Evolutionary conservation across 2,797 vertebrate genomes (phyloP), one percentile per base, ranked within the genome.

Genomic region (Gila robusta): DNA sequence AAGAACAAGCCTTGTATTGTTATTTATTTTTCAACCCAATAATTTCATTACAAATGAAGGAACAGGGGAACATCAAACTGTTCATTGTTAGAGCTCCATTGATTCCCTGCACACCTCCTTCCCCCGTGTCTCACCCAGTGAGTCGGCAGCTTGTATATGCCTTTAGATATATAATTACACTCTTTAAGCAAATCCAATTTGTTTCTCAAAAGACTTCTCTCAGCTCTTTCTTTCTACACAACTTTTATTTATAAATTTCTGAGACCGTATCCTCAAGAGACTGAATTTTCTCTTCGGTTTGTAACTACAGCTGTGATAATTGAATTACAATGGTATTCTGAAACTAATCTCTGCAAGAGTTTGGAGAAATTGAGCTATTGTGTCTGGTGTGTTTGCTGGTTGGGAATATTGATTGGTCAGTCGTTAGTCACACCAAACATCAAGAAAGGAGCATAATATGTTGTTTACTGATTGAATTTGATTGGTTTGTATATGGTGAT

Each of bases 91-190:
- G 14, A 85, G 11, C 21, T 71, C 26, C 5, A 69, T 76, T 69
- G 72, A 80, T 81, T 84, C 78, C 39, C 49, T 47, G 14, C 26
- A 81, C 26, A 69, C 71, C 76, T 16, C n/a, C 26, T 56, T 35
- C 12, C 44, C 35, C n/a, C 3, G 3, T 44, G 26, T 80, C 54
- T 78, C n/a, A 37, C 32, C 54, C 28, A n/a, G 72, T 79, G 54
- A 52, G 62, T 78, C 21, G 10, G 35, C 32, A 56, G 41, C 52
- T 77, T 81, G 59, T 69, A 62, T 79, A 47, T 79, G 73, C 47
- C 71, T 87, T 87, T 70, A 87, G 87, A 81, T 81, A 52, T 81
- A 85, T 84, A 81, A 87, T 87, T 81, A 74, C 26, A 66, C 70
- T 87, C 77, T 79, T 84, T 74, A 87, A 87, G 32, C 86, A 73